Conservation (phyloP, 2,797 vertebrate genomes). For the Epinephelus malabaricus region DNA sequence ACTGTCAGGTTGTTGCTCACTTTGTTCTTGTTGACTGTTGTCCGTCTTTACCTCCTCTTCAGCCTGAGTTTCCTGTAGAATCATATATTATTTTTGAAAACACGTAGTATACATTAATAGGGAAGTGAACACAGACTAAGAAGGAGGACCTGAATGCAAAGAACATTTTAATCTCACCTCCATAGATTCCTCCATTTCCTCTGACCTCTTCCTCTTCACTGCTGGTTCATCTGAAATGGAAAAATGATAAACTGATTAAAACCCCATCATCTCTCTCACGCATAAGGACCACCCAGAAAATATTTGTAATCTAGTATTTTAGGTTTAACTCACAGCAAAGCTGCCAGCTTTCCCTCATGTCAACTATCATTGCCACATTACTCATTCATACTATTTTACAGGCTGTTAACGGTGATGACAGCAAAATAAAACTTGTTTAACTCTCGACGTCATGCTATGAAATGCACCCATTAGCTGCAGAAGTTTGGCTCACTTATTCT, state of each 20-base stretch:
- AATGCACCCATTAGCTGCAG: slow-evolving; percentile 22
- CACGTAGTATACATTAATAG: background rate
- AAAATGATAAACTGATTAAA: background rate
- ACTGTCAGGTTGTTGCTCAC: slow-evolving; percentile 34
- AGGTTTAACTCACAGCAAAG: background rate
- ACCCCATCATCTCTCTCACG: background rate
- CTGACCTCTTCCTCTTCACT: slow-evolving; percentile 77
- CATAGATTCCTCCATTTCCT: slow-evolving; percentile 69
- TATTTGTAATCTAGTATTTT: background rate
- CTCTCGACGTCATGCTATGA: background rate
- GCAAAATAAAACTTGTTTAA: background rate
- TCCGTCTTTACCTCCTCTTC: slow-evolving; percentile 31
- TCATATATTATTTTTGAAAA: background rate
- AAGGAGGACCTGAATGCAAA: background rate
- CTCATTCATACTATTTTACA: slow-evolving; percentile 27
- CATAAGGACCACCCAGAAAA: background rate
- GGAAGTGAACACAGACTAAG: background rate
- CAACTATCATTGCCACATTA: background rate
- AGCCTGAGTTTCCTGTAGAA: slow-evolving; percentile 45
- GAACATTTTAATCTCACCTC: slow-evolving; percentile 65
- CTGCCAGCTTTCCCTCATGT: slow-evolving; percentile 2
- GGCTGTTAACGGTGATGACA: slow-evolving; percentile 6
- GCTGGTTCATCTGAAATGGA: slow-evolving; percentile 71
- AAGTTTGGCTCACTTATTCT: slow-evolving; percentile 27
- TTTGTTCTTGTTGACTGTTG: slow-evolving; percentile 35